These are phyloP conservation scores for Oxycera nigricornis DNA, from an alignment of 2,888 invertebrate genomes.

Conservation along the genomic window DNA sequence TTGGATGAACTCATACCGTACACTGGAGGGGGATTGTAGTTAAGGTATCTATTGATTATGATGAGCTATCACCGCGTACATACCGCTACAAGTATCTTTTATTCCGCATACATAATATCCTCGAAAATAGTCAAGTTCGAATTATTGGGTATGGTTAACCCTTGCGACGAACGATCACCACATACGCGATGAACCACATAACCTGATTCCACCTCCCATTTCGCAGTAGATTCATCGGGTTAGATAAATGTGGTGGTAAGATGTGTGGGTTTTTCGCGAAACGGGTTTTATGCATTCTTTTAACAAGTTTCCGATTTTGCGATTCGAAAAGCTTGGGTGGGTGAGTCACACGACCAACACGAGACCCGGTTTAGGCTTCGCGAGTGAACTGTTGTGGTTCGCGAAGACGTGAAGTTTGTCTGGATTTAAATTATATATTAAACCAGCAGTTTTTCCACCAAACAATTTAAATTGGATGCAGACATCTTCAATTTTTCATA, in stretches of 20 bases:
- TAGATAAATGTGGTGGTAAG: not conserved
- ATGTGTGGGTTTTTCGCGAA: conserved; percentile 22
- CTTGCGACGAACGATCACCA: not conserved
- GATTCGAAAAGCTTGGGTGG: conserved; percentile 14
- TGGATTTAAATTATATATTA: too few species aligned
- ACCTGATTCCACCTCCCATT: not conserved
- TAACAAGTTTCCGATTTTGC: conserved; percentile 9
- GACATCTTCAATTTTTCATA: too few species aligned
- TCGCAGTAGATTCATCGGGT: not conserved
- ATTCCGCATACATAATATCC: not conserved
- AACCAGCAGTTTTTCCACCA: too few species aligned
- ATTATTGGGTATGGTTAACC: not conserved
- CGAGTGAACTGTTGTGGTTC: too few species aligned
- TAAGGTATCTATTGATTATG: not conserved
- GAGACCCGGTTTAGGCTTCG: too few species aligned
- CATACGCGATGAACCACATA: not conserved
- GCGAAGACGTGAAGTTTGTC: too few species aligned
- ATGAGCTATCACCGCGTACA: not conserved
- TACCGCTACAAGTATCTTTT: not conserved
- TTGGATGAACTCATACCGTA: not conserved
- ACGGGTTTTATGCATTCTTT: conserved; percentile 29
- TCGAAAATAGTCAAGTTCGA: not conserved
- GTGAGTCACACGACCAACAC: conserved; percentile 29
- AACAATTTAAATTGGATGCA: too few species aligned
- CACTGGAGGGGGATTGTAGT: not conserved